Base-by-base conservation (phyloP, 2,113 vertebrate genomes). In the Antechinus flavipes region DNA sequence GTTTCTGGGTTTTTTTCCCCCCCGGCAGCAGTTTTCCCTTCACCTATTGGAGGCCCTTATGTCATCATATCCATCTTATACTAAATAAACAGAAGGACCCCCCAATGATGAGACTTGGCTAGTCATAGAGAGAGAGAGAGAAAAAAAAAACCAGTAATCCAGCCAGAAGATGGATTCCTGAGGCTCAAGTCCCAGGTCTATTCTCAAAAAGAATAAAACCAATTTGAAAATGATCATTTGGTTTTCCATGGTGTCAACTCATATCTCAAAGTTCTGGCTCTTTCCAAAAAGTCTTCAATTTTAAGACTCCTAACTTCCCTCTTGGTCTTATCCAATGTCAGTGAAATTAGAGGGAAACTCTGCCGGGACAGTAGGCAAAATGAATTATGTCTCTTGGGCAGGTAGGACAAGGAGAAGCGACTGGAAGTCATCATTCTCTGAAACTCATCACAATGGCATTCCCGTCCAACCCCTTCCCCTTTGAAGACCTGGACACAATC, bases 1-100 rank as follows among this genome's bases (percentile, higher is more conserved):
- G 35, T 52, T 84, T n/a, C 56, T 61, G n/a, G 35, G n/a, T 42
- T 22, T 23, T 14, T 91, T 89, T 61, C 95, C 35, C 30, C 30
- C 23, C 47, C 61, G 76, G 91, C 42, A 89, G 91, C 76, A 95
- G 96, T 95, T 96, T 89, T 96, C 94, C 95, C 52, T 96, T 96
- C 91, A 96, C 96, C 89, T 93, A 89, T 90, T 93, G 26, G 91
- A 97, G 93, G 92, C 68, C 89, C 54, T 96, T 95, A 24, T 3
- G 89, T 94, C 92, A 84, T 90, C 47, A n/a, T 93, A 94, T 93
- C 96, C 55, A 68, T 97, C 94, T 97, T 94, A 94, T 50, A 95
- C 35, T 54, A 58, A 96, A 93, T 91, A 95, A 90, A 89, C 53
- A n/a, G 3, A 96, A 89, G 89, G 90, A 92, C 52, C 89, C 90